Evolutionary conservation across 2,113 vertebrate species (phyloP), one percentile per base, ranked within the genome.

Genomic region (Marcusenius ussheri): DNA sequence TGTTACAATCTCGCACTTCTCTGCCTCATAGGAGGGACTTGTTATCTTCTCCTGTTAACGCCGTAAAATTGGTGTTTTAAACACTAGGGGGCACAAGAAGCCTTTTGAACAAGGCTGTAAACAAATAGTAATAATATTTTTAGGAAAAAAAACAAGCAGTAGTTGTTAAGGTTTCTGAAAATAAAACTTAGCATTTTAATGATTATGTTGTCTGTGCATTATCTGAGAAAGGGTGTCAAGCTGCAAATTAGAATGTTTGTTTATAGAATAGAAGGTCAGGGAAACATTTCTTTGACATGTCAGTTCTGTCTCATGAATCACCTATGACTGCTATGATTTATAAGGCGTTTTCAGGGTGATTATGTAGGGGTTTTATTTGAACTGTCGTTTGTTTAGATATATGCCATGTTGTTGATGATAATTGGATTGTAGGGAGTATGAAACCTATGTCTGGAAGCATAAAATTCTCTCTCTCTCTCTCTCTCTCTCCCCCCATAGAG

Each of bases 51-150:
- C 62, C 58, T 27, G 3, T 58, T 27, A n/a, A 27, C 2, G 27
- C 62, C n/a, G n/a, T 31, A 42, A 80, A 80, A 80, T 39, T 42
- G 35, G 35, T 17, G 70, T 51, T 45, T 51, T 15, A 1, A 27
- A 50, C 49, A 53, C 49, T 87, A 87, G 86, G n/a, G 86, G 86
- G 86, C 86, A 39, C 6, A 56, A 87, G 31, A 50, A 50, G 50
- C 51, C 86, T 87, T 56, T 56, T 15, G n/a, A 87, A 53, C 27
- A 87, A 53, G 5, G 86, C 19, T 51, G 9, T 45, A 85, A 24
- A n/a, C 9, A 50, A 50, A 51, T 56, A 3, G 31, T 31, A 53
- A 56, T 4, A 85, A 50, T 47, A 85, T 27, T 7, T 50, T 35
- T 84, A n/a, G 10, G 10, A n/a, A 7, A 47, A 24, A 2, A n/a